Conservation (phyloP, 2,888 invertebrate species). For the Incurvaria masculella region DNA sequence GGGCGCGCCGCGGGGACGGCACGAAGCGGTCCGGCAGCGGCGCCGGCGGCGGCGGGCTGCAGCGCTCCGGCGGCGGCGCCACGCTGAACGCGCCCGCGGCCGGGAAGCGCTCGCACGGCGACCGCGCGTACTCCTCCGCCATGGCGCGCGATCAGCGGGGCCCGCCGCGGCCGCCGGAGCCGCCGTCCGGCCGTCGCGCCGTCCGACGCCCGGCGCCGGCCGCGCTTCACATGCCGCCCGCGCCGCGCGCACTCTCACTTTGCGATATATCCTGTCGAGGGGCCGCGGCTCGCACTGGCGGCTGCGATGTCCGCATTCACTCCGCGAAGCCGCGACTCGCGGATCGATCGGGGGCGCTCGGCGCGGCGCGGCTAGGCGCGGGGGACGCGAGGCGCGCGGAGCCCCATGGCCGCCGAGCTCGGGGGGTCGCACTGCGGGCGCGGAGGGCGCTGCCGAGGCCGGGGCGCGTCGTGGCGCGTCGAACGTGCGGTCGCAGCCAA, state of each 20-base stretch:
- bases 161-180: constrained; percentile 52
- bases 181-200: constrained; percentile 28
- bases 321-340: constrained; percentile 45
- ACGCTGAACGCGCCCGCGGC: constrained; percentile 57
- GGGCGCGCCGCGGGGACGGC: constrained; percentile 58
- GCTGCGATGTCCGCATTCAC: constrained; percentile 53
- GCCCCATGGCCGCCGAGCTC: constrained; percentile 35
- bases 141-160: constrained; percentile 51
- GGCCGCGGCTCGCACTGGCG: constrained; percentile 33
- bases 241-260: constrained; percentile 35
- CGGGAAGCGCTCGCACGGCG: constrained; percentile 55
- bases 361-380: constrained; percentile 45
- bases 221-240: constrained; percentile 42
- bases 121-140: constrained; percentile 53
- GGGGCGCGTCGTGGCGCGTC: constrained; percentile 46
- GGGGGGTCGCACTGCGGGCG: constrained; percentile 22
- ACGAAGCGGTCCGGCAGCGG: constrained; percentile 56
- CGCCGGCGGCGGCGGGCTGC: constrained; percentile 62
- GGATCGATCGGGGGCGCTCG: constrained; percentile 38
- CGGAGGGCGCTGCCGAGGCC: constrained; percentile 30
- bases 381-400: constrained; percentile 39
- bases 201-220: constrained; percentile 12
- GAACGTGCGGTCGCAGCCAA: constrained; percentile 50
- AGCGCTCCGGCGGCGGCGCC: constrained; percentile 63
- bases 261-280: constrained; percentile 18